phyloP scores from a whole-genome alignment of 2,888 invertebrate genomes.

The Fragum whitleyi region DNA sequence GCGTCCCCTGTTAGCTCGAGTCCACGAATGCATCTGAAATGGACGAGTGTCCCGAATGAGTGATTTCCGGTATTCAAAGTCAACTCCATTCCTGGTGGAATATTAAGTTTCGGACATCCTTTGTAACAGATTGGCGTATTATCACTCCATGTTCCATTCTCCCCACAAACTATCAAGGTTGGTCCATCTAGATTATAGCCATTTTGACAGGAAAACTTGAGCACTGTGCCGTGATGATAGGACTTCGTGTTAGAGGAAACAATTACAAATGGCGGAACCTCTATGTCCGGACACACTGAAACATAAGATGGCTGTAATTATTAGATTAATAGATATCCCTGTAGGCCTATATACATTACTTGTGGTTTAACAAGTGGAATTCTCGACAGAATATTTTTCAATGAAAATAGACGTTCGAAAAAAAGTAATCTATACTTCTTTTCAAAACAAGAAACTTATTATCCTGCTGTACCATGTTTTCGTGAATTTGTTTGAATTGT shows the following conservation, averaged over 20 bases:
- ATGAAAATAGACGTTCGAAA: too few relatives aligned
- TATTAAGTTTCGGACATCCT: constrained; percentile 5
- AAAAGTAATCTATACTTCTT: too few relatives aligned
- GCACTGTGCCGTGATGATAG: constrained; percentile 33
- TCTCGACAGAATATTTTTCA: too few relatives aligned
- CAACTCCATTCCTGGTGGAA: background rate
- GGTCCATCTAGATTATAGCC: constrained; percentile 36
- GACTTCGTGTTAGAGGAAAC: constrained; percentile 26
- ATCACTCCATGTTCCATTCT: constrained; percentile 1
- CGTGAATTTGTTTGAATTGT: too few relatives aligned
- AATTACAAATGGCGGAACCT: background rate
- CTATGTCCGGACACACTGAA: background rate
- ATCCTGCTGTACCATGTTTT: too few relatives aligned
- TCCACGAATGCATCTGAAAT: background rate
- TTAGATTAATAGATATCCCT: too few relatives aligned
- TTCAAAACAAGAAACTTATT: too few relatives aligned
- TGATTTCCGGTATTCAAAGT: constrained; percentile 6
- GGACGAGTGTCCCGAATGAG: constrained; percentile 18
- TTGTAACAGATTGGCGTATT: background rate
- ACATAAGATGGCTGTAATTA: too few relatives aligned
- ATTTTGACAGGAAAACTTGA: constrained; percentile 27
- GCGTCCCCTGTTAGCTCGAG: background rate
- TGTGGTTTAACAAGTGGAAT: too few relatives aligned
- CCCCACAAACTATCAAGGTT: background rate
- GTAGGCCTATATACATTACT: too few relatives aligned